These are phyloP conservation scores for Linnaemya vulpina DNA, from an alignment of 2,888 invertebrate species.

Conservation along the genomic window DNA sequence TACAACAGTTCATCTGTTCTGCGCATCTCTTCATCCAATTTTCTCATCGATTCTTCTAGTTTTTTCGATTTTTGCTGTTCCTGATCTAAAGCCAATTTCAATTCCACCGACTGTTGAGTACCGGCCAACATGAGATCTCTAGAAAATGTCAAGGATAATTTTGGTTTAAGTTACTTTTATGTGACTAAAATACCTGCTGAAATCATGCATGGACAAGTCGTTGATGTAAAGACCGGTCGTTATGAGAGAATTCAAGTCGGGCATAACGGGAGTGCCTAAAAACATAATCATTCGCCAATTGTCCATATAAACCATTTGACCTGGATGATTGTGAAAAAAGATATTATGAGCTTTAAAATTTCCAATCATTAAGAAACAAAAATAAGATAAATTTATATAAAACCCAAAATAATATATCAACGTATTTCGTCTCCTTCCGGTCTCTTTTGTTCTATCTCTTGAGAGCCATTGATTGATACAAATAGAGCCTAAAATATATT, in stretches of 20 bases:
- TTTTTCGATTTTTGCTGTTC: constrained; percentile 98
- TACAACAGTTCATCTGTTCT: constrained; percentile 97
- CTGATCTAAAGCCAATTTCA: constrained; percentile 97
- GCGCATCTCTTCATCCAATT: constrained; percentile 97
- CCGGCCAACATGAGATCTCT: constrained; percentile 97
- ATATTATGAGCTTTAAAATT: not conserved
- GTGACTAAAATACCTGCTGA: constrained; percentile 89
- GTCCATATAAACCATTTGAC: constrained; percentile 99
- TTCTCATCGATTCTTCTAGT: constrained; percentile 97
- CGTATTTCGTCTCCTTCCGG: no score
- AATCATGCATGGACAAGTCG: constrained; percentile 99
- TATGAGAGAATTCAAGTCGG: constrained; percentile 95
- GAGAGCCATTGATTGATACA: no score
- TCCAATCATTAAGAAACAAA: not conserved
- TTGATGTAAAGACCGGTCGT: constrained; percentile 98
- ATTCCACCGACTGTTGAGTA: constrained; percentile 98
- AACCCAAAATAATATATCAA: no score
- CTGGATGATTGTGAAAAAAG: constrained; percentile 83
- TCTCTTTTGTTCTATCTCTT: no score
- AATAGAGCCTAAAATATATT: no score
- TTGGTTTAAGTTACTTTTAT: no score
- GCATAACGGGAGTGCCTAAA: constrained; percentile 97
- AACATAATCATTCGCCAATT: constrained; percentile 99
- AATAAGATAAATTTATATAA: not conserved
- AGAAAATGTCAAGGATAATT: constrained; percentile 65